Conservation (phyloP, 2,888 invertebrate species). For the Platynereis dumerilii region DNA sequence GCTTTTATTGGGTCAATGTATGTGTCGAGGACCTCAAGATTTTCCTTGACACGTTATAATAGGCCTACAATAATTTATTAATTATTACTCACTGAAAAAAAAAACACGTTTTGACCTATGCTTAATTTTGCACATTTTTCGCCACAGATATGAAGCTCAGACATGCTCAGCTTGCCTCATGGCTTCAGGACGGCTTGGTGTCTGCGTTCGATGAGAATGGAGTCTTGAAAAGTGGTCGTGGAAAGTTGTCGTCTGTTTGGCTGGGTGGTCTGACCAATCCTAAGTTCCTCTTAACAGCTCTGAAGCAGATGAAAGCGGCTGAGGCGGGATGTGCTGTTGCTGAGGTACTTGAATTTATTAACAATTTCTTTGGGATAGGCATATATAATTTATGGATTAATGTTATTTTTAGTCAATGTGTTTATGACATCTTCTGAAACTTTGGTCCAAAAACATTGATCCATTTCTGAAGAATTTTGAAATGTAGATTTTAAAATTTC, state of each 20-base stretch:
- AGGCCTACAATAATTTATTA: too few relatives aligned
- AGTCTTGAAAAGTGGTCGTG: slow-evolving; percentile 44
- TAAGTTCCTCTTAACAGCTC: slow-evolving; percentile 52
- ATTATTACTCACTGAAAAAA: too few relatives aligned
- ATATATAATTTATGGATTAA: too few relatives aligned
- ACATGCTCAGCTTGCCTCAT: slow-evolving; percentile 51
- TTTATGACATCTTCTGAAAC: too few relatives aligned
- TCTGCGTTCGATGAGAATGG: slow-evolving; percentile 44
- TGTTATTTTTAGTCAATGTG: too few relatives aligned
- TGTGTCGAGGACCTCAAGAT: too few relatives aligned
- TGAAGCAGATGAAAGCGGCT: slow-evolving; percentile 58
- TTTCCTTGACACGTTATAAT: too few relatives aligned
- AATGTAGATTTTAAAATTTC: too few relatives aligned
- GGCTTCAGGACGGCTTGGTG: slow-evolving; percentile 56
- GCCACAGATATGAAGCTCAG: slow-evolving; percentile 52
- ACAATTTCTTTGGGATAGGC: too few relatives aligned
- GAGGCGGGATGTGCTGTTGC: slow-evolving; percentile 45
- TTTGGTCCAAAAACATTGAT: not conserved
- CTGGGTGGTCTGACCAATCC: slow-evolving; percentile 60
- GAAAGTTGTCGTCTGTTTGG: slow-evolving; percentile 53
- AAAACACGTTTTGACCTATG: too few relatives aligned
- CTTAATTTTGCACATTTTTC: too few relatives aligned
- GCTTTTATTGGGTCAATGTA: too few relatives aligned
- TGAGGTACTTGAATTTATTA: slow-evolving; percentile 46
- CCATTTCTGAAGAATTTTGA: not conserved